Evolutionary conservation across 2,113 vertebrate genomes (phyloP).

Genomic region (Semnopithecus entellus): DNA sequence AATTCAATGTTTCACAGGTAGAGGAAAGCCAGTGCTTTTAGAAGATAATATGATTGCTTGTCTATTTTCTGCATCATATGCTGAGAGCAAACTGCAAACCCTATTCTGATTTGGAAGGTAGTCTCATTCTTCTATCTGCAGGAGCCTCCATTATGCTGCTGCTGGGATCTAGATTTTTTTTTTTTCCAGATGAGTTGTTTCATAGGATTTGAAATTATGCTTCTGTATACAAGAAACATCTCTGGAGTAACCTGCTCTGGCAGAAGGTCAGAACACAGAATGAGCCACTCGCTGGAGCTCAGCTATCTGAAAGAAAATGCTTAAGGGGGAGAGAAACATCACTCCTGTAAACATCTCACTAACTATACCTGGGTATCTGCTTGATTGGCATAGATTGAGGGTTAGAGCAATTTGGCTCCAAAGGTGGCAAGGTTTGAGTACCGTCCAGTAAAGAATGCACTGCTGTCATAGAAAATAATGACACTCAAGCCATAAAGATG

Average conservation of each 20-base stretch:
- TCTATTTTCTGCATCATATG: neutral
- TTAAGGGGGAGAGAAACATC: neutral
- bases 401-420: slow-evolving; percentile 4
- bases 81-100: neutral
- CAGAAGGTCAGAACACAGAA: slow-evolving; percentile 51
- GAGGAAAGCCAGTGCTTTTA: neutral
- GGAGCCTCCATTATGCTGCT: slow-evolving; percentile 30
- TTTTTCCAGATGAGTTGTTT: slow-evolving; percentile 48
- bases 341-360: neutral
- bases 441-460: slow-evolving; percentile 13
- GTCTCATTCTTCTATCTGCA: neutral
- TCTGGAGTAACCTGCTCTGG: slow-evolving; percentile 34
- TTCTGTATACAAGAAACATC: slow-evolving; percentile 23
- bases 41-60: neutral
- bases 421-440: slow-evolving; percentile 10
- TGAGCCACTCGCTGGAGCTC: slow-evolving; percentile 19
- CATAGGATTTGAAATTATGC: slow-evolving; percentile 53
- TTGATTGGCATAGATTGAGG: neutral
- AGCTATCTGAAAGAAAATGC: slow-evolving; percentile 34
- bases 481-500: neutral
- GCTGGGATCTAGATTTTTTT: slow-evolving; percentile 35
- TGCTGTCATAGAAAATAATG: slow-evolving; percentile 35
- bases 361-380: neutral
- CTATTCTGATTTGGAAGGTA: neutral
- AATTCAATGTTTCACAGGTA: neutral